phyloP scores from a whole-genome alignment of 2,888 invertebrate genomes.

The Chironomus tentans region DNA sequence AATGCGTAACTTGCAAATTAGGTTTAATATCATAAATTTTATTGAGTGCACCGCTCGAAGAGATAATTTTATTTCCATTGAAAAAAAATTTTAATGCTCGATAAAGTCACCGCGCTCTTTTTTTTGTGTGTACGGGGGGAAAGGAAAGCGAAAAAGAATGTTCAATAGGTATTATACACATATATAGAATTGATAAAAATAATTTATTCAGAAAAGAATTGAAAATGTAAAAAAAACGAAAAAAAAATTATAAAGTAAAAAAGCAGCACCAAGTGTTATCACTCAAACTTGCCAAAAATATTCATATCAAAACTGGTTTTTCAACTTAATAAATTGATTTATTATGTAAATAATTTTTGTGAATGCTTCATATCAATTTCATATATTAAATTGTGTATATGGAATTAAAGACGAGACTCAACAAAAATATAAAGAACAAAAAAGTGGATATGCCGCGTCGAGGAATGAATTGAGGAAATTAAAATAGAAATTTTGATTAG shows the following conservation, averaged over 20 bases:
- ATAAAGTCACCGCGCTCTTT: not conserved
- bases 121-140: not conserved
- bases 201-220: not conserved
- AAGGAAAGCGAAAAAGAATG: not conserved
- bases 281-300: conserved; percentile 12
- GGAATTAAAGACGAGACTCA: not conserved
- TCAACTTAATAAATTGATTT: conserved; percentile 24
- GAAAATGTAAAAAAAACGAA: too few species aligned
- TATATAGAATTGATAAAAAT: not conserved
- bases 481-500: not conserved
- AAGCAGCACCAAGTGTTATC: conserved; percentile 6
- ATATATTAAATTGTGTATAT: not conserved
- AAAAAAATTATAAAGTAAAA: not conserved
- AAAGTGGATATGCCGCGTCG: not conserved
- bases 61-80: not conserved
- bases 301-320: conserved; percentile 3
- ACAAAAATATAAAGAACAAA: too few species aligned
- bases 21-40: not conserved
- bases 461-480: not conserved
- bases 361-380: conserved; percentile 13
- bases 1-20: not conserved
- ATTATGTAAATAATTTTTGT: conserved; percentile 26
- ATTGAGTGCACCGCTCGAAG: not conserved
- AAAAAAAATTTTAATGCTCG: not conserved
- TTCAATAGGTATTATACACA: not conserved